Conservation (phyloP, 2,888 invertebrate genomes). For the Amphipoea lucens region DNA sequence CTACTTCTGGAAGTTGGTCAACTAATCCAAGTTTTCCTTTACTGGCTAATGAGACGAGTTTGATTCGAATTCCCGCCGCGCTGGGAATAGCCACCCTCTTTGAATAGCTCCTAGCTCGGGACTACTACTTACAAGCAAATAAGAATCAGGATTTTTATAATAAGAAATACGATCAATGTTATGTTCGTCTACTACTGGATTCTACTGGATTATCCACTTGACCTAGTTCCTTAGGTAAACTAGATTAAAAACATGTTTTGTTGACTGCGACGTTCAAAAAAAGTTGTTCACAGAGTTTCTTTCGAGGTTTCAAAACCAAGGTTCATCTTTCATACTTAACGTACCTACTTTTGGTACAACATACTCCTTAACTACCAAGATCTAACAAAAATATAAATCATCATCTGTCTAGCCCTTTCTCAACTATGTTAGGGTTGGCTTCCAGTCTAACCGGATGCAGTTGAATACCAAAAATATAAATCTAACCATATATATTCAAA, state of each 20-base stretch:
- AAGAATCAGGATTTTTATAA: constrained; percentile 44
- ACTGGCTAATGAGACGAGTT: constrained; percentile 89
- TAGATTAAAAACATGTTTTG: neutral
- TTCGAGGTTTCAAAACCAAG: neutral
- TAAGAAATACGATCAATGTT: constrained; percentile 32
- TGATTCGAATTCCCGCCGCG: constrained; percentile 85
- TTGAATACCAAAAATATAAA: neutral
- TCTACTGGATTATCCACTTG: constrained; percentile 1
- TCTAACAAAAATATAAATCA: neutral
- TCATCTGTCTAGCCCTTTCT: no score
- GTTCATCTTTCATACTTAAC: neutral
- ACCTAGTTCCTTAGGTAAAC: neutral
- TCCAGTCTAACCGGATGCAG: no score
- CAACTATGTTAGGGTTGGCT: no score
- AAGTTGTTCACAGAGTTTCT: neutral
- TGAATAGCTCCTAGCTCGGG: constrained; percentile 67
- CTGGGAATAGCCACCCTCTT: constrained; percentile 76
- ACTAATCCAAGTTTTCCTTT: constrained; percentile 90
- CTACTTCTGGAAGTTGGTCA: constrained; percentile 85
- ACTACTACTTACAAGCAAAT: constrained; percentile 58
- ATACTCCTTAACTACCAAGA: neutral
- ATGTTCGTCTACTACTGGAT: constrained; percentile 1
- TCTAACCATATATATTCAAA: neutral
- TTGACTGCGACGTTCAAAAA: neutral
- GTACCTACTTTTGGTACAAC: neutral